These are phyloP conservation scores for Oxyteleia sp. DNA, from an alignment of 2,888 invertebrate species.

Conservation along the genomic window DNA sequence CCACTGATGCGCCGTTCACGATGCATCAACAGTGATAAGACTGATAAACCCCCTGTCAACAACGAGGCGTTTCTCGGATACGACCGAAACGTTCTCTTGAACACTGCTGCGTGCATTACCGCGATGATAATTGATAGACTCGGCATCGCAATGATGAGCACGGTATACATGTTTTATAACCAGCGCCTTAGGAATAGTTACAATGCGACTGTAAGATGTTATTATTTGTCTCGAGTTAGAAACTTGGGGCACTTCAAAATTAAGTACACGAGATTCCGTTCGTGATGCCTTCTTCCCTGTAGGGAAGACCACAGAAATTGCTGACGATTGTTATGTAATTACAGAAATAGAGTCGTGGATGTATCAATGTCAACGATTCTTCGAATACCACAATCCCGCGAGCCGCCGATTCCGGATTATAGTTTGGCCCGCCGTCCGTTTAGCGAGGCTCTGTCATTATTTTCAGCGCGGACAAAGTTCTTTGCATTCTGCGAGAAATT, in stretches of 20 bases:
- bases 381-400: constrained; percentile 17
- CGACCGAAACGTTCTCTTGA: constrained; percentile 36
- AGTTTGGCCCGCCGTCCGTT: constrained; percentile 46
- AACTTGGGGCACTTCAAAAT: constrained; percentile 19
- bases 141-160: too few relatives aligned
- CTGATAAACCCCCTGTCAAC: constrained; percentile 69
- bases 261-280: constrained; percentile 30
- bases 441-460: constrained; percentile 44
- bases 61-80: constrained; percentile 52
- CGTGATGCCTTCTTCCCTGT: constrained; percentile 44
- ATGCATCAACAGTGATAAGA: constrained; percentile 65
- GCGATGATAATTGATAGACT: too few relatives aligned
- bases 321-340: constrained; percentile 49
- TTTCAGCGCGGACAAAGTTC: constrained; percentile 26
- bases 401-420: constrained; percentile 24
- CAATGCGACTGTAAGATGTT: constrained; percentile 33
- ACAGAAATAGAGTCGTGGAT: constrained; percentile 37
- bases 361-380: constrained; percentile 52
- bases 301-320: constrained; percentile 32
- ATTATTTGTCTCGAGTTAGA: constrained; percentile 39
- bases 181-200: constrained; percentile 28
- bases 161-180: constrained; percentile 53
- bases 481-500: constrained; percentile 17
- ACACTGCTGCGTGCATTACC: too few relatives aligned
- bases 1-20: too few relatives aligned